Conservation (phyloP, 2,888 invertebrate species). For the Danaus chrysippus region DNA sequence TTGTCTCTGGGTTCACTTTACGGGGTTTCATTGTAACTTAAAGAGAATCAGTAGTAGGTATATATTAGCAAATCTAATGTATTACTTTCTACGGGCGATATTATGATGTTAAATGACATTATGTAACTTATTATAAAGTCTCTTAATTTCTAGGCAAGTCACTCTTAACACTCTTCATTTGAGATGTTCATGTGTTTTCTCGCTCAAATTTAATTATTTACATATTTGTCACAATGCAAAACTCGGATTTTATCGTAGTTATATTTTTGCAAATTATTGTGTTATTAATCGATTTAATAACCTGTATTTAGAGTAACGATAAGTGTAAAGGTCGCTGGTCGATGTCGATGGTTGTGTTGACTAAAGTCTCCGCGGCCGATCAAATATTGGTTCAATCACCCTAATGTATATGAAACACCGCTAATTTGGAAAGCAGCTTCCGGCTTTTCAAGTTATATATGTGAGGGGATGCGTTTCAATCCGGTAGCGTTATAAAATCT, state of each 20-base stretch:
- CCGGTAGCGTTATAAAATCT: conserved; percentile 18
- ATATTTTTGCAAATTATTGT: too few relatives aligned
- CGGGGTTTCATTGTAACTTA: background rate
- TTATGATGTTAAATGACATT: too few relatives aligned
- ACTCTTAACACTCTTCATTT: too few relatives aligned
- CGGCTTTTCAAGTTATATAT: conserved; percentile 3
- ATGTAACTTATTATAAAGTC: too few relatives aligned
- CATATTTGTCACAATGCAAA: too few relatives aligned
- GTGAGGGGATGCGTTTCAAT: conserved; percentile 11
- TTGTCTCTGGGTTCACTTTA: conserved; percentile 5
- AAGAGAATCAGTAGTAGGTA: background rate
- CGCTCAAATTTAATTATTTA: too few relatives aligned
- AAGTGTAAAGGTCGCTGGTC: conserved; percentile 32
- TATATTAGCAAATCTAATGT: background rate
- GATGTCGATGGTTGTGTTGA: conserved; percentile 34
- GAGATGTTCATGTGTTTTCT: too few relatives aligned
- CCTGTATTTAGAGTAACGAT: conserved; percentile 31
- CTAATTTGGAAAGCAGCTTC: conserved; percentile 17
- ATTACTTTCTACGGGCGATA: too few relatives aligned
- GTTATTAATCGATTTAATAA: conserved; percentile 10
- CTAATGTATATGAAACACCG: conserved; percentile 31
- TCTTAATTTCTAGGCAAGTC: too few relatives aligned
- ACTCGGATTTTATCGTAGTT: too few relatives aligned
- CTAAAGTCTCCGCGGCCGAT: conserved; percentile 30
- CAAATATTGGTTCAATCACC: conserved; percentile 36